Percentiles rank a stretch among this genome's conserved stretches.
phyloP scores from a whole-genome alignment of 1,140 invertebrate species.

The Saccostrea echinata region DNA sequence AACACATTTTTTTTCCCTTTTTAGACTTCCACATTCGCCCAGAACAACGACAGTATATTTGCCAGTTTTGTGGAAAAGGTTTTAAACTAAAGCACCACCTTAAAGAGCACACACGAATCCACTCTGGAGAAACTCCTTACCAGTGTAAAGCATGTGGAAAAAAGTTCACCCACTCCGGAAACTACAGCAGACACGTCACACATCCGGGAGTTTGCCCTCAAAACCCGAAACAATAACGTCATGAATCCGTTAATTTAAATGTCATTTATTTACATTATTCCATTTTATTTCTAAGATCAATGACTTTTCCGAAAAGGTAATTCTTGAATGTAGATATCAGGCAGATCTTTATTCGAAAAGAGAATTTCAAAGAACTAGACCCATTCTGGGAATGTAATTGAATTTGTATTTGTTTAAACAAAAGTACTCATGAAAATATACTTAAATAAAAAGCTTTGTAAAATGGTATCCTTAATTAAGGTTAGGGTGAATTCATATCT shows the following conservation, averaged over 20 bases:
- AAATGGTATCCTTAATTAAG: too few species aligned
- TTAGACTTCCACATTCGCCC: background rate
- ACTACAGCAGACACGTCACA: conserved; percentile 12
- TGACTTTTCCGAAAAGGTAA: too few species aligned
- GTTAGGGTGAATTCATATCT: too few species aligned
- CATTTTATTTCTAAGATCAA: too few species aligned
- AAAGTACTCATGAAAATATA: too few species aligned
- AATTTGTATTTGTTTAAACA: too few species aligned
- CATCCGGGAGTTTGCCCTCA: background rate
- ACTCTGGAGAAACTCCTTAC: conserved; percentile 14
- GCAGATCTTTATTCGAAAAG: too few species aligned
- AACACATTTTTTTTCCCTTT: background rate
- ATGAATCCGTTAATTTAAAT: background rate
- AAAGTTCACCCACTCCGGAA: conserved; percentile 10
- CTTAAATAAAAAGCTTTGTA: too few species aligned
- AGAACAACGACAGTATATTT: background rate
- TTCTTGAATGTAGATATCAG: too few species aligned
- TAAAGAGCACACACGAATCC: background rate
- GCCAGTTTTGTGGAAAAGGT: background rate
- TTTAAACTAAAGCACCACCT: conserved; percentile 14
- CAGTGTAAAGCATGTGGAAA: conserved; percentile 1
- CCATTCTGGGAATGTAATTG: too few species aligned
- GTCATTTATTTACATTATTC: too few species aligned
- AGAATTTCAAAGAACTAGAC: too few species aligned
- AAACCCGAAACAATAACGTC: background rate